Evolutionary conservation across 2,797 vertebrate species (phyloP), one percentile per base, ranked within the genome.

Genomic region (Dromococcyx pavoninus): DNA sequence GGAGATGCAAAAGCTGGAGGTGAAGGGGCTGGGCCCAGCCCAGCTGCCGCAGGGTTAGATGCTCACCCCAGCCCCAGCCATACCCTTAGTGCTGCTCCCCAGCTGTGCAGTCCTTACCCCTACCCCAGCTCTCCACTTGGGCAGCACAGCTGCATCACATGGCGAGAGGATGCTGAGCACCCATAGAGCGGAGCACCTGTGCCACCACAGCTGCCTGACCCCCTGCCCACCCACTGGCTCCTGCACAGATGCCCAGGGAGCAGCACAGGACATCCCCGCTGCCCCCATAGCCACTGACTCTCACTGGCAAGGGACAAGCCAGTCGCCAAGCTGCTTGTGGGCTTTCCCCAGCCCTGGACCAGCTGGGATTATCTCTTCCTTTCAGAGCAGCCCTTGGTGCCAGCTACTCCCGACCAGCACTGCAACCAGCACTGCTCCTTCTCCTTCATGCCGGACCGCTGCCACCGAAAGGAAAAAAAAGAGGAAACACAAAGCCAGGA

Each of bases 391-490:
- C 33, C 48, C 56, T 75, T 76, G 70, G 60, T 10, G 10, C 69
- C 64, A 43, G 75, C 81, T 91, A 66, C 19, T 79, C 75, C 37
- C 35, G 43, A 41, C 81, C 87, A 78, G 39, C 56, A 41, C 53
- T 14, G 19, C 33, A 66, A 54, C 14, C 41, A 93, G 66, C 82
- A 58, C 46, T 5, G 18, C 78, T 93, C 17, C 0, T 70, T 92
- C 66, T 90, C 76, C 88, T 95, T 77, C 82, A 62, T 32, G 57
- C 41, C 79, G 81, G 91, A 57, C 74, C 67, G 86, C 91, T 92
- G 69, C 78, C 78, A 72, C 51, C 24, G 5, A 89, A 86, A 80
- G 60, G 23, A 82, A 57, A 74, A 21, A 51, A 6, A n/a, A 73
- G 72, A 86, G 22, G 35, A 57, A 67, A 79, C 56, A 90, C 82